Conservation (phyloP, 2,113 vertebrate species). For the Sapajus apella region DNA sequence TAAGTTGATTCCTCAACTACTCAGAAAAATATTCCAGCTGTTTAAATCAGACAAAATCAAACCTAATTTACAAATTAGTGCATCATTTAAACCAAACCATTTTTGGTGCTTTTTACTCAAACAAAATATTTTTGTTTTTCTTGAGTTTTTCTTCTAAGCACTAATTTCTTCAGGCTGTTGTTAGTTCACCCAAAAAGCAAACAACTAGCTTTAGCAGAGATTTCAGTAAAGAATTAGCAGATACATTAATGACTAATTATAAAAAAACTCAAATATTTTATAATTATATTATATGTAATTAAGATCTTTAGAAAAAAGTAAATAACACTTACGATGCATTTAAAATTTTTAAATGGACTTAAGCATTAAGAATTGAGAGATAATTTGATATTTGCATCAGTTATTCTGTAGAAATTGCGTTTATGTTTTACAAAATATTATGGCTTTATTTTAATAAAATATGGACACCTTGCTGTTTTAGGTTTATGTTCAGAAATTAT, state of each 20-base stretch:
- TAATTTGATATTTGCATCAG: slow-evolving; percentile 54
- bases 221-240: slow-evolving; percentile 81
- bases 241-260: slow-evolving; percentile 80
- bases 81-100: slow-evolving; percentile 64
- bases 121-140: slow-evolving; percentile 78
- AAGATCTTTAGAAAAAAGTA: slow-evolving; percentile 79
- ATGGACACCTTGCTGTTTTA: slow-evolving; percentile 73
- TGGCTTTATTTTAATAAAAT: slow-evolving; percentile 74
- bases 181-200: slow-evolving; percentile 66
- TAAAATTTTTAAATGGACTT: slow-evolving; percentile 76
- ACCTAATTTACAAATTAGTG: slow-evolving; percentile 62
- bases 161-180: slow-evolving; percentile 80
- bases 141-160: slow-evolving; percentile 78
- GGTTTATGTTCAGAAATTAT: slow-evolving; percentile 78
- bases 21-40: slow-evolving; percentile 35
- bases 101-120: slow-evolving; percentile 68
- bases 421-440: slow-evolving; percentile 76
- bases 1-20: slow-evolving; percentile 34
- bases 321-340: slow-evolving; percentile 73
- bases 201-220: slow-evolving; percentile 72
- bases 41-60: slow-evolving; percentile 54
- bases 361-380: slow-evolving; percentile 39
- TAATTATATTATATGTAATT: slow-evolving; percentile 79
- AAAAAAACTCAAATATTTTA: slow-evolving; percentile 81
- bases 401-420: slow-evolving; percentile 67